Percentiles rank a stretch among this genome's conserved stretches.
These are phyloP conservation scores for Mamestra configurata DNA, from an alignment of 1,140 invertebrate species.

Conservation along the genomic window DNA sequence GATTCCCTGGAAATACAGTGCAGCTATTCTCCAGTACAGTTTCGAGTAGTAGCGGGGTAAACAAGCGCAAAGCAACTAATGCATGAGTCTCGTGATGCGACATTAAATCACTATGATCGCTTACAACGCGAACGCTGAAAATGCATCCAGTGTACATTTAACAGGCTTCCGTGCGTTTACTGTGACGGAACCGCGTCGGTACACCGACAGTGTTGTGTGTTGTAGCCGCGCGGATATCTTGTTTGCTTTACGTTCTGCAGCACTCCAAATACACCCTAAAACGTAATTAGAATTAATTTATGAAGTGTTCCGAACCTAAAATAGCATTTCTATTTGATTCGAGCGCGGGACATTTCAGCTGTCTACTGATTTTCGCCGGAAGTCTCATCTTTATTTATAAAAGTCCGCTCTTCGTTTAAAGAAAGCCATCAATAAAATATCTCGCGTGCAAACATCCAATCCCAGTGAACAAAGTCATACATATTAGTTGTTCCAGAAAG, in stretches of 20 bases:
- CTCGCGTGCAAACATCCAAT: constrained; percentile 24
- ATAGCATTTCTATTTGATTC: not conserved
- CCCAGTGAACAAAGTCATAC: constrained; percentile 19
- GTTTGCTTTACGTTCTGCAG: not conserved
- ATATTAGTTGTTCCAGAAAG: constrained; percentile 6
- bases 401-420: constrained; percentile 8
- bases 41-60: not conserved
- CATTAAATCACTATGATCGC: constrained; percentile 40
- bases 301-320: constrained; percentile 7
- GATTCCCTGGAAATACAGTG: too few species aligned
- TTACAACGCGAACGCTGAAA: constrained; percentile 30
- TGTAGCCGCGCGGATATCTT: not conserved
- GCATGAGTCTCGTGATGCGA: constrained; percentile 33
- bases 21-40: not conserved
- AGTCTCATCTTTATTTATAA: constrained; percentile 41
- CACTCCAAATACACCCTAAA: not conserved
- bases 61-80: not conserved
- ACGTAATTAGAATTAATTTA: constrained; percentile 11
- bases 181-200: not conserved
- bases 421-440: constrained; percentile 36
- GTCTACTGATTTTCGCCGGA: not conserved
- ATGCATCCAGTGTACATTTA: constrained; percentile 35
- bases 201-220: not conserved
- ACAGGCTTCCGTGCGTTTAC: constrained; percentile 16
- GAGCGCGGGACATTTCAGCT: not conserved